phyloP scores from a whole-genome alignment of 2,888 invertebrate genomes.

The Busseola fusca region DNA sequence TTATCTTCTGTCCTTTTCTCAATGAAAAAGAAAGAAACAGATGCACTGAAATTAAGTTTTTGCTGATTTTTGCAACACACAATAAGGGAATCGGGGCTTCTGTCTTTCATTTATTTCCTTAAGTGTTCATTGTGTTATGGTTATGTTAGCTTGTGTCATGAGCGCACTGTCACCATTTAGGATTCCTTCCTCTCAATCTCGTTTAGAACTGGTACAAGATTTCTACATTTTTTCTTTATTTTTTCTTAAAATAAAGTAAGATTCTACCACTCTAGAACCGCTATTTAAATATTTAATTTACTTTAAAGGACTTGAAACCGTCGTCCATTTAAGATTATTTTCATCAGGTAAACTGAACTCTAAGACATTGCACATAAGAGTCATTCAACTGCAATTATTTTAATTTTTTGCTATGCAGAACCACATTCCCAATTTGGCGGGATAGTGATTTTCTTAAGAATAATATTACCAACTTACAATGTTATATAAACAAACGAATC shows the following conservation, averaged over 20 bases:
- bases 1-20: no score
- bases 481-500: constrained; percentile 47
- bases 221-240: constrained; percentile 4
- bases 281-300: constrained; percentile 47
- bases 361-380: constrained; percentile 24
- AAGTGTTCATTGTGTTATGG: background rate
- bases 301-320: constrained; percentile 22
- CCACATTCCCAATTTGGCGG: constrained; percentile 74
- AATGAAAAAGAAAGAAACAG: no score
- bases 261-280: constrained; percentile 40
- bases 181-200: constrained; percentile 12
- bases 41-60: no score
- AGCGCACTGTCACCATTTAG: background rate
- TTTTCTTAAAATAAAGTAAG: constrained; percentile 8
- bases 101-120: constrained; percentile 9
- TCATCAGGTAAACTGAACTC: constrained; percentile 34
- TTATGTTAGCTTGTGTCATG: background rate
- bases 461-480: constrained; percentile 38
- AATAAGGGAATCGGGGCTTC: no score
- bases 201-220: constrained; percentile 22
- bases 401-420: constrained; percentile 62
- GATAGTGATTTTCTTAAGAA: constrained; percentile 70
- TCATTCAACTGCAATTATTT: constrained; percentile 50
- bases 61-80: no score
- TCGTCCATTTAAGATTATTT: constrained; percentile 1